Conservation (phyloP, 2,113 vertebrate species). For the Varanus komodoensis region DNA sequence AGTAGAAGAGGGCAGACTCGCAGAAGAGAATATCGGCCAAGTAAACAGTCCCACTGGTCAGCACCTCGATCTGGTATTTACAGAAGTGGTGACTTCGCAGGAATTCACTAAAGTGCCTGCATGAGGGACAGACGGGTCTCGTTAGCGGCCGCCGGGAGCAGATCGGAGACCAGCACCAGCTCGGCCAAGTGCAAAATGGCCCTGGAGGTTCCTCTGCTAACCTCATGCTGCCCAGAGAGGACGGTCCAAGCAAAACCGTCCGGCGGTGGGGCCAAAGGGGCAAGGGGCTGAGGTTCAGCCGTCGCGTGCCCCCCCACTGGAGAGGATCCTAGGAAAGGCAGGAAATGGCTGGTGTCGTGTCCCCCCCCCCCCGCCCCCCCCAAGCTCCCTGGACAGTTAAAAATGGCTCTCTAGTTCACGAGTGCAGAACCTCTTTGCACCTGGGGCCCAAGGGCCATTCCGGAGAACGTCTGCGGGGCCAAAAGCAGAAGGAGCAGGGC, state of each 20-base stretch:
- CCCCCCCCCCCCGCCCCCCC: background rate
- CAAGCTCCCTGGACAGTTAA: background rate
- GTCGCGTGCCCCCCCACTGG: background rate
- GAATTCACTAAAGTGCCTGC: constrained; percentile 98
- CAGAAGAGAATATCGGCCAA: constrained; percentile 98
- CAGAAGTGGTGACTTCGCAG: constrained; percentile 98
- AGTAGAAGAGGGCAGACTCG: constrained; percentile 98
- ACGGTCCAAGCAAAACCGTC: background rate
- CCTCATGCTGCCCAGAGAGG: too few relatives aligned
- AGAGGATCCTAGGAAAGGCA: background rate
- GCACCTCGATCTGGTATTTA: constrained; percentile 99
- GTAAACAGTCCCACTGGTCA: constrained; percentile 98
- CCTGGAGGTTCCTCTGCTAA: background rate
- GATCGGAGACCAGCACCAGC: too few relatives aligned
- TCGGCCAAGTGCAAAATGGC: background rate
- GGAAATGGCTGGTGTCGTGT: background rate
- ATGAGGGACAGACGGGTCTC: constrained; percentile 30
- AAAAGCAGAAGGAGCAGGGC: too few relatives aligned
- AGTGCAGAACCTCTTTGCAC: too few relatives aligned
- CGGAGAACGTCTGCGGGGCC: too few relatives aligned
- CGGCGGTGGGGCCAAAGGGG: background rate
- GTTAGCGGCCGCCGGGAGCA: background rate
- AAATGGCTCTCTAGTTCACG: background rate
- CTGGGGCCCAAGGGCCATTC: too few relatives aligned
- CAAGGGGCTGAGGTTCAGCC: background rate